A percentile compares a stretch with the other conserved stretches of the same genome.
Evolutionary conservation across 1,140 invertebrate species (phyloP).

Genomic region (Brevipalpus yothersi): DNA sequence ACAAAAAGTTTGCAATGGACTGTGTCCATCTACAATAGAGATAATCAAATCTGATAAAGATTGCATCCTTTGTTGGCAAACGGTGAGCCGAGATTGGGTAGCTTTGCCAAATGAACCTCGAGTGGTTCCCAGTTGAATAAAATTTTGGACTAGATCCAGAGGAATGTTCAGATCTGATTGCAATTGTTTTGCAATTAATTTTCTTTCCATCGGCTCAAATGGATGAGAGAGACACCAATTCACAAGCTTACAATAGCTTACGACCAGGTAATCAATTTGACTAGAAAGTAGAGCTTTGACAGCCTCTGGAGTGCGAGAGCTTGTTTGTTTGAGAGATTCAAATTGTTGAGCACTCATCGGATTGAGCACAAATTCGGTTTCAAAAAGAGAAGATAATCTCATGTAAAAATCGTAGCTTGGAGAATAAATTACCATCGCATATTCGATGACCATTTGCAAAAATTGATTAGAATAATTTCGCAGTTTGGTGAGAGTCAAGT

Average conservation of each 20-base stretch:
- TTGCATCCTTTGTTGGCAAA: too few relatives aligned
- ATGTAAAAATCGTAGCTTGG: background rate
- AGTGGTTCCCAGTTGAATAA: background rate
- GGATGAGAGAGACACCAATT: background rate
- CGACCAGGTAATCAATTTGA: background rate
- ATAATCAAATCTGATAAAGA: too few relatives aligned
- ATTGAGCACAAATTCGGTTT: background rate
- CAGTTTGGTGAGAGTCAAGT: constrained; percentile 5
- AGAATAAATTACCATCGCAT: constrained; percentile 6
- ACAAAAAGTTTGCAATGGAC: too few relatives aligned
- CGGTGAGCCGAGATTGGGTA: too few relatives aligned
- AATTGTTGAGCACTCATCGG: background rate
- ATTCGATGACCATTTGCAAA: constrained; percentile 10
- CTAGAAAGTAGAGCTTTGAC: background rate
- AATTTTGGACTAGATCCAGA: background rate
- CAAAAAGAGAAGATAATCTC: background rate
- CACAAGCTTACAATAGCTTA: background rate
- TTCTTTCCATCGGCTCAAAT: background rate
- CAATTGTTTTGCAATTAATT: background rate
- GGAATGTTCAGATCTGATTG: background rate
- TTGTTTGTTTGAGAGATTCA: background rate
- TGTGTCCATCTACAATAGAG: too few relatives aligned
- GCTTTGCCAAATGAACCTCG: too few relatives aligned
- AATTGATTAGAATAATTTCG: constrained; percentile 13
- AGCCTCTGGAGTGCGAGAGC: background rate